Evolutionary conservation across 2,113 vertebrate genomes (phyloP).

Genomic region (Poeciliopsis retropinna): DNA sequence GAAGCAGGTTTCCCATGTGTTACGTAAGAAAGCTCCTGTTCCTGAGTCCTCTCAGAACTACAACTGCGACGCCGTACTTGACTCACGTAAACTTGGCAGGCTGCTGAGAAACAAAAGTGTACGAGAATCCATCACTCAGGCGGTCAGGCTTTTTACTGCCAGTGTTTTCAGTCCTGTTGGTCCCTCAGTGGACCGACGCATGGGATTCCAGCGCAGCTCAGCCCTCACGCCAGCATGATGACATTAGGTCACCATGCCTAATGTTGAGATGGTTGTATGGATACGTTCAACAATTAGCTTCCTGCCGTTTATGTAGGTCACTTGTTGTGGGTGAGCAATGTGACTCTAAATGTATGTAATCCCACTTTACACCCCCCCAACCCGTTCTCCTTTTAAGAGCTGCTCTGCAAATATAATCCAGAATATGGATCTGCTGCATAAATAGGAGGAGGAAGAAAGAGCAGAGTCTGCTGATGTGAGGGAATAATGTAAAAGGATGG

Average conservation of each 20-base stretch:
- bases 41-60: conserved; percentile 12
- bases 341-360: conserved; percentile 57
- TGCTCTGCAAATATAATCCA: conserved; percentile 59
- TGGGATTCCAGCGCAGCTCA: conserved; percentile 7
- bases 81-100: conserved; percentile 46
- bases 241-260: background rate
- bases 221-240: conserved; percentile 1
- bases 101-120: conserved; percentile 40
- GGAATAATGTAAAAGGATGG: conserved; percentile 4
- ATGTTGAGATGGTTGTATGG: conserved; percentile 10
- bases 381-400: conserved; percentile 31
- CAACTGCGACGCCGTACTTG: conserved; percentile 36
- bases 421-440: conserved; percentile 45
- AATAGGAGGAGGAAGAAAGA: conserved; percentile 29
- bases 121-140: conserved; percentile 21
- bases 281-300: conserved; percentile 45
- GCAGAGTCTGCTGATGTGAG: background rate
- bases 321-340: conserved; percentile 41
- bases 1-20: conserved; percentile 6
- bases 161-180: conserved; percentile 2
- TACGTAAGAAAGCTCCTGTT: conserved; percentile 3
- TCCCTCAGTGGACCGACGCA: background rate
- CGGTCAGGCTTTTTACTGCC: conserved; percentile 15
- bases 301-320: conserved; percentile 63
- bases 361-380: conserved; percentile 30